These are phyloP conservation scores for Macrostomum lignano DNA, from an alignment of 1,140 invertebrate genomes.

Conservation along the genomic window DNA sequence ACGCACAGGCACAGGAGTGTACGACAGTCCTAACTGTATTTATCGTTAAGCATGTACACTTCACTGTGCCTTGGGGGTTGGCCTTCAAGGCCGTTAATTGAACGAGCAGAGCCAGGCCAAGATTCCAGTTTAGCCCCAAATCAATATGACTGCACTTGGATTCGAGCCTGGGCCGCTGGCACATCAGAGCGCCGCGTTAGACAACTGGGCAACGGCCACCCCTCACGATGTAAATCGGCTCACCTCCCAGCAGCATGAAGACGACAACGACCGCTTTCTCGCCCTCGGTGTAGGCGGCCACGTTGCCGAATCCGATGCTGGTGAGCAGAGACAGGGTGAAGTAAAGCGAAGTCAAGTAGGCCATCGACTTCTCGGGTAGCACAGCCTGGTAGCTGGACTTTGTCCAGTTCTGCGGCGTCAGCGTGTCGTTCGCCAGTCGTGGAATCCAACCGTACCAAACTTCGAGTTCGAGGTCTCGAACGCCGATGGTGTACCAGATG, in stretches of 20 bases:
- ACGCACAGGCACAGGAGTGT: no score
- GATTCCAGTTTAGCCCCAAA: no score
- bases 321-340: constrained; percentile 99
- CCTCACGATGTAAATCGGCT: no score
- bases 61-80: no score
- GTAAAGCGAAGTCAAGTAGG: constrained; percentile 79
- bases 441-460: constrained; percentile 21
- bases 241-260: constrained; percentile 98
- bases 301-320: constrained; percentile 95
- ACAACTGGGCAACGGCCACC: no score
- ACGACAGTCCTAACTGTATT: no score
- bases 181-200: no score
- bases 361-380: constrained; percentile 18
- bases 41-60: no score
- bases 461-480: constrained; percentile 14
- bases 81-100: no score
- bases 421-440: constrained; percentile 61
- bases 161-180: no score
- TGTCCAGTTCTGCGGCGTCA: constrained; percentile 28
- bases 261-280: constrained; percentile 90
- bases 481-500: constrained; percentile 47
- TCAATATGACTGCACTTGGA: no score
- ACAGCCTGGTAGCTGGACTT: constrained; percentile 6
- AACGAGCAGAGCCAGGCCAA: no score
- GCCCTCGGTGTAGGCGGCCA: constrained; percentile 89